Evolutionary conservation across 2,113 vertebrate species (phyloP).

Genomic region (Lota lota): DNA sequence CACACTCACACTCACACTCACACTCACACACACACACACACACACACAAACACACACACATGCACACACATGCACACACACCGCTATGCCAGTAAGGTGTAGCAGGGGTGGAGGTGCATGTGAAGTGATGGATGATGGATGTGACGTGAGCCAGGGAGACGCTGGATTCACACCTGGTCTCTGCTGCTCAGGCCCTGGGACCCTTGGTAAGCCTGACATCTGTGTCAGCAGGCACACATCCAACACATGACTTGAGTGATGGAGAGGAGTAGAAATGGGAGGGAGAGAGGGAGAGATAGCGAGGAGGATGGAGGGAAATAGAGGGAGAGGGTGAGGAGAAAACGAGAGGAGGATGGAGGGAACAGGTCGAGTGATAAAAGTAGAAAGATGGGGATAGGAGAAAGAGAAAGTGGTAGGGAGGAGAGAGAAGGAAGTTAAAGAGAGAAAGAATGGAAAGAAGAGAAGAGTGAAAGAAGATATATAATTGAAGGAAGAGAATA

Average conservation of each 20-base stretch:
- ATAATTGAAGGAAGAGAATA: too few relatives aligned
- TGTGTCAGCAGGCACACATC: not conserved
- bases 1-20: too few relatives aligned
- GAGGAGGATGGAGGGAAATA: not conserved
- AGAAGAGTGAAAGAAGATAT: too few relatives aligned
- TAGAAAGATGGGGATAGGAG: not conserved
- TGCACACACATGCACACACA: not conserved
- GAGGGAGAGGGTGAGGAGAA: not conserved
- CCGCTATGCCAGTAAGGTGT: not conserved
- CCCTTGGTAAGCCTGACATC: not conserved
- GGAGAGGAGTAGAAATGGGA: not conserved
- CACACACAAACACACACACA: not conserved
- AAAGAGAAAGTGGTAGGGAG: too few relatives aligned
- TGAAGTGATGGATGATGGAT: constrained; percentile 28
- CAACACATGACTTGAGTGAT: not conserved
- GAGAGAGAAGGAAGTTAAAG: too few relatives aligned
- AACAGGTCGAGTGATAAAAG: too few relatives aligned
- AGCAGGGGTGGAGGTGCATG: not conserved
- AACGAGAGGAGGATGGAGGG: too few relatives aligned
- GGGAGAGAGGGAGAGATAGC: not conserved
- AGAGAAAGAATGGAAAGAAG: too few relatives aligned
- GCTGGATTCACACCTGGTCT: constrained; percentile 28
- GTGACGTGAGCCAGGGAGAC: constrained; percentile 31
- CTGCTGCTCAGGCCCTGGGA: constrained; percentile 5
- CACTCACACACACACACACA: not conserved